Conservation (phyloP, 1,140 invertebrate genomes). For the Daktulosphaira vitifoliae region DNA sequence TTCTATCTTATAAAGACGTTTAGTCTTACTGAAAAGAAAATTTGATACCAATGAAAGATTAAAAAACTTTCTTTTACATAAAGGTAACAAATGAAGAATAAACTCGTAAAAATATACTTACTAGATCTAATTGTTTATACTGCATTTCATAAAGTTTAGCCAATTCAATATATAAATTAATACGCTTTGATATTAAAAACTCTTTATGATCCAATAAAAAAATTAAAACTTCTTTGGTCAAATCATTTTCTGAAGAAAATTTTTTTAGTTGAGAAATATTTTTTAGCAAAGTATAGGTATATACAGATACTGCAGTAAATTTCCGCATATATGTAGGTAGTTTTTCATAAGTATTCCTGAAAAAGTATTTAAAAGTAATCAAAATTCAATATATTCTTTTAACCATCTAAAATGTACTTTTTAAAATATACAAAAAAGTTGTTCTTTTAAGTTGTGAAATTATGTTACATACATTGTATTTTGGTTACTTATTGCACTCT, state of each 20-base stretch:
- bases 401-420: too few species aligned
- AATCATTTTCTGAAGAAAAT: background rate
- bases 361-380: background rate
- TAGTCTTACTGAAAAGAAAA: too few species aligned
- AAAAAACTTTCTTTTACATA: too few species aligned
- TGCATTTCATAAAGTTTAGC: conserved; percentile 16
- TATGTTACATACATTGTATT: background rate
- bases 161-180: conserved; percentile 24
- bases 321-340: conserved; percentile 17
- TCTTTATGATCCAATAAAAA: conserved; percentile 10
- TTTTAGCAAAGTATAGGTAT: conserved; percentile 11
- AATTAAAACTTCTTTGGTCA: conserved; percentile 6
- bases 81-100: too few species aligned
- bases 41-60: too few species aligned
- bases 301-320: conserved; percentile 14
- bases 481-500: background rate
- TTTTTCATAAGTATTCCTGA: background rate
- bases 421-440: too few species aligned
- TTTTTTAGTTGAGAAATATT: conserved; percentile 16
- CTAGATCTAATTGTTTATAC: conserved; percentile 15
- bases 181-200: conserved; percentile 6
- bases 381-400: background rate
- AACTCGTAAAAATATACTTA: conserved; percentile 9
- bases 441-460: too few species aligned
- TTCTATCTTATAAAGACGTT: too few species aligned